These are phyloP conservation scores for Lepidochrysops patricia DNA, from an alignment of 2,888 invertebrate genomes.

Conservation along the genomic window DNA sequence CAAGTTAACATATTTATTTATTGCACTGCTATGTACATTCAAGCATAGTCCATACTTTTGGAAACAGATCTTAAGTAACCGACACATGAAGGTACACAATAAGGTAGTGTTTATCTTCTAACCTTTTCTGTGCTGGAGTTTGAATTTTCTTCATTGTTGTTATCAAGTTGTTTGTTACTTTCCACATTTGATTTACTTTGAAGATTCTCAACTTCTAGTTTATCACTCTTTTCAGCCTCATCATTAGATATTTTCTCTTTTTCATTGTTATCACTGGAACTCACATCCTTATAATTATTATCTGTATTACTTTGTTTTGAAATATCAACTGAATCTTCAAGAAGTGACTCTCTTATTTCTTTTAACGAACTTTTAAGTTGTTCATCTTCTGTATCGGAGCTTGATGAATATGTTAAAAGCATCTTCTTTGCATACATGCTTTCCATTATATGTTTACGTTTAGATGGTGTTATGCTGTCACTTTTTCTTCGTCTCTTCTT, in stretches of 20 bases:
- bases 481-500: conserved; percentile 25
- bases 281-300: no score
- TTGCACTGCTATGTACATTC: no score
- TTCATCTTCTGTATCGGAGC: conserved; percentile 57
- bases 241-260: conserved; percentile 30
- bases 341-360: conserved; percentile 39
- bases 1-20: background rate
- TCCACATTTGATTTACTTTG: conserved; percentile 18
- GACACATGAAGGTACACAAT: background rate
- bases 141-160: conserved; percentile 30
- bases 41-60: background rate
- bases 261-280: conserved; percentile 17
- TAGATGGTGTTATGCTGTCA: conserved; percentile 31
- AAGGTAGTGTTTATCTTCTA: conserved; percentile 32
- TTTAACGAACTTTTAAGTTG: conserved; percentile 35
- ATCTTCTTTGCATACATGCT: conserved; percentile 53
- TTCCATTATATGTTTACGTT: conserved; percentile 44
- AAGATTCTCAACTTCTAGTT: conserved; percentile 7
- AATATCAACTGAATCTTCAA: conserved; percentile 35
- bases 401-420: conserved; percentile 47
- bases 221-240: conserved; percentile 25
- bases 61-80: background rate
- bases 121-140: conserved; percentile 53
- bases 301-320: no score
- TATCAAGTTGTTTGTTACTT: conserved; percentile 14